Evolutionary conservation across 1,140 invertebrate genomes (phyloP).

Genomic region (Drosophila hydei): DNA sequence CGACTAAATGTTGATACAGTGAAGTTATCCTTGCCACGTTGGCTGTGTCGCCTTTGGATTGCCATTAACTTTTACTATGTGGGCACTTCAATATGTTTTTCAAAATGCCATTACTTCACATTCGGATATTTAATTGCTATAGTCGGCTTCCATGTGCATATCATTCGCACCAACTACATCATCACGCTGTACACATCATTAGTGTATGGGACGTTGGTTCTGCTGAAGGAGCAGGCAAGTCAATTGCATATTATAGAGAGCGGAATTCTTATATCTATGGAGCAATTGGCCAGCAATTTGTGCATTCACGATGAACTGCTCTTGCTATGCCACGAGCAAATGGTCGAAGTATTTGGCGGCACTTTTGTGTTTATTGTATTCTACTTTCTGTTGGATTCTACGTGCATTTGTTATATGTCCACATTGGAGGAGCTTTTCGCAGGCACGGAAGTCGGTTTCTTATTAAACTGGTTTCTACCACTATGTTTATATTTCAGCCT

Average conservation of each 20-base stretch:
- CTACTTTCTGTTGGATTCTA: slow-evolving; percentile 14
- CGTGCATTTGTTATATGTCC: slow-evolving; percentile 4
- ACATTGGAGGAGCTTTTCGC: not conserved
- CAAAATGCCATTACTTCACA: not conserved
- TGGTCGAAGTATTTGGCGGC: slow-evolving; percentile 19
- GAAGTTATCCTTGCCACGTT: not conserved
- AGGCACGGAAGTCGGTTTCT: not conserved
- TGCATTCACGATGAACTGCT: slow-evolving; percentile 16
- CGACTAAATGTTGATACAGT: slow-evolving; percentile 14
- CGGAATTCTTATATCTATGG: not conserved
- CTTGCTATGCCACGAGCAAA: slow-evolving; percentile 10
- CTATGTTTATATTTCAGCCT: slow-evolving; percentile 3
- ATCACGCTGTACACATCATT: slow-evolving; percentile 17
- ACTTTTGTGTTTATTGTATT: not conserved
- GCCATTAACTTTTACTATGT: not conserved
- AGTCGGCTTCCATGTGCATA: not conserved
- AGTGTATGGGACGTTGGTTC: not conserved
- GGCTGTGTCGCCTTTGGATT: slow-evolving; percentile 12
- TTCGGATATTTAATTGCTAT: not conserved
- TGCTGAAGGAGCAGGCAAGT: slow-evolving; percentile 8
- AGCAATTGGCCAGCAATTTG: slow-evolving; percentile 6
- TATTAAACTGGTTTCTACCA: slow-evolving; percentile 8
- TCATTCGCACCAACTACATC: slow-evolving; percentile 4
- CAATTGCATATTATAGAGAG: not conserved
- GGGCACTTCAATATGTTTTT: not conserved